These are phyloP conservation scores for Tetramorium alpestre DNA, from an alignment of 1,140 invertebrate species.

Conservation along the genomic window DNA sequence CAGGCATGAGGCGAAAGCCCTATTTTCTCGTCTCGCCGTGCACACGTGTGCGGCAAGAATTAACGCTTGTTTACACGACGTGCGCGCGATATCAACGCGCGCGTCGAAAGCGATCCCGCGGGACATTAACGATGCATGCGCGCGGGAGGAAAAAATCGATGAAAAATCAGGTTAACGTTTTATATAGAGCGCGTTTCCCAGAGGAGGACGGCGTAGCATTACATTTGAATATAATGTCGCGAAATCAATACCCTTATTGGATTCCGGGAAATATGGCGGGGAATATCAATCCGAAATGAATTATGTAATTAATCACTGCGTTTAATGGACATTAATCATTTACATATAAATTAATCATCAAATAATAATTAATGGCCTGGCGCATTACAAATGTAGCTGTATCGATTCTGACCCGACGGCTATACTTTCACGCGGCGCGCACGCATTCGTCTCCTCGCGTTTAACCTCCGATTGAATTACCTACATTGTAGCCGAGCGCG, in stretches of 20 bases:
- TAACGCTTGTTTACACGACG: constrained; percentile 31
- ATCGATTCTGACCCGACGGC: neutral
- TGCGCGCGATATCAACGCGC: constrained; percentile 1
- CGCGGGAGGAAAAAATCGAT: constrained; percentile 27
- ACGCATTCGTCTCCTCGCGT: neutral
- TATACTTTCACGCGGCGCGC: neutral
- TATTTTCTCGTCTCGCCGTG: neutral
- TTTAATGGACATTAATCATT: constrained; percentile 30
- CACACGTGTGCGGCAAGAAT: neutral
- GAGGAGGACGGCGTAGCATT: neutral
- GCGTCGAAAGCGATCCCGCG: neutral
- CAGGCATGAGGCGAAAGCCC: neutral
- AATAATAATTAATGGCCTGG: constrained; percentile 14
- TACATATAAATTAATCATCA: constrained; percentile 15
- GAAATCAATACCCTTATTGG: neutral
- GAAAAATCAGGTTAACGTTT: constrained; percentile 37
- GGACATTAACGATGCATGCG: neutral
- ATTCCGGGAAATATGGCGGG: neutral
- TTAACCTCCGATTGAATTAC: neutral
- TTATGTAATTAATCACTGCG: constrained; percentile 37
- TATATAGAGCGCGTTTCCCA: neutral
- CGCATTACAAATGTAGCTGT: neutral
- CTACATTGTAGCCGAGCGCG: neutral
- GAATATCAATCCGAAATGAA: neutral
- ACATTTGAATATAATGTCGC: constrained; percentile 13